These are phyloP conservation scores for Chamaea fasciata DNA, from an alignment of 2,113 vertebrate species.

Conservation along the genomic window DNA sequence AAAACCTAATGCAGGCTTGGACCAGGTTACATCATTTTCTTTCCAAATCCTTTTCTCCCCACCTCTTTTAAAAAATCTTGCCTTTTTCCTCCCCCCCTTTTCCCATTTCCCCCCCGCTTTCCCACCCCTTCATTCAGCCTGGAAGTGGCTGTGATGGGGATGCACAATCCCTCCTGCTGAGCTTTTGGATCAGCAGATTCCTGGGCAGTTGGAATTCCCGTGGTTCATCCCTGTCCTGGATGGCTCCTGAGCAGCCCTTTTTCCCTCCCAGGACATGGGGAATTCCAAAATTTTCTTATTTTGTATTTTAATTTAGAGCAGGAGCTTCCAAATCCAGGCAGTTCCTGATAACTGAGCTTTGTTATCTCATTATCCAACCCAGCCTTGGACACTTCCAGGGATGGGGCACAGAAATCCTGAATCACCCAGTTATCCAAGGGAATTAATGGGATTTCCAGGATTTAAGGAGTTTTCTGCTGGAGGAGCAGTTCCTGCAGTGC, in stretches of 20 bases:
- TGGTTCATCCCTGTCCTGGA: neutral
- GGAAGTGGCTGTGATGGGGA: neutral
- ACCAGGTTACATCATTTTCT: neutral
- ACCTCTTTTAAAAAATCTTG: no score
- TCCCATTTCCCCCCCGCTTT: neutral
- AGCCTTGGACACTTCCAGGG: neutral
- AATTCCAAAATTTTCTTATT: neutral
- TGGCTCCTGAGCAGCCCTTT: neutral
- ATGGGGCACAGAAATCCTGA: neutral
- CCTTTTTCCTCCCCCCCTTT: no score
- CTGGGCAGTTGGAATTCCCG: neutral
- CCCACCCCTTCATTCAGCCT: neutral
- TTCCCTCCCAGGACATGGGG: rapidly evolving
- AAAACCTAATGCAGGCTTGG: neutral
- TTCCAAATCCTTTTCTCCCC: no score
- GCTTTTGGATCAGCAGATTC: neutral
- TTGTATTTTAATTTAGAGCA: neutral
- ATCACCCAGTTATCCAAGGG: neutral
- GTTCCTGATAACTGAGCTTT: neutral
- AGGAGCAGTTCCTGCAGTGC: neutral
- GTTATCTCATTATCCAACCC: neutral
- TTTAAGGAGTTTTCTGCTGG: neutral
- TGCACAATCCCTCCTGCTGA: neutral
- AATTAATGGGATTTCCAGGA: neutral
- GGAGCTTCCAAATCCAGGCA: neutral